Conservation (phyloP, 2,888 invertebrate genomes). For the Plebejus melissa region DNA sequence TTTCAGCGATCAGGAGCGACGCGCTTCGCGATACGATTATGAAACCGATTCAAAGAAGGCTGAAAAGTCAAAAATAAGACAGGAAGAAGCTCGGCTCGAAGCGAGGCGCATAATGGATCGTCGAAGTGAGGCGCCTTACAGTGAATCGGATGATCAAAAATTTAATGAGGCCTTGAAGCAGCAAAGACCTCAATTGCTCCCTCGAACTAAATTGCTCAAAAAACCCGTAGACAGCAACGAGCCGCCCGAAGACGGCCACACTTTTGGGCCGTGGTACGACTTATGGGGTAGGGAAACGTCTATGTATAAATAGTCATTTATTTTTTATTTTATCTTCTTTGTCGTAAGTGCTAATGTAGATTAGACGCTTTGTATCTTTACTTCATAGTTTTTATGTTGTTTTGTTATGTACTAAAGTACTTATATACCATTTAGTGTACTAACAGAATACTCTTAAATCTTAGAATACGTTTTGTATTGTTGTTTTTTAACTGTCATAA, state of each 20-base stretch:
- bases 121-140: conserved; percentile 66
- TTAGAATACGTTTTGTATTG: conserved; percentile 25
- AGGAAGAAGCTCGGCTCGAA: conserved; percentile 70
- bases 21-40: conserved; percentile 66
- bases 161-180: conserved; percentile 74
- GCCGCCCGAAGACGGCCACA: conserved; percentile 81
- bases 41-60: conserved; percentile 77
- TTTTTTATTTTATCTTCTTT: conserved; percentile 44
- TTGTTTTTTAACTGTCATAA: conserved; percentile 17
- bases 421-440: conserved; percentile 20
- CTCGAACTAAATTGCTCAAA: conserved; percentile 84
- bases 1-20: conserved; percentile 67
- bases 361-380: conserved; percentile 27
- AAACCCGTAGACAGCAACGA: conserved; percentile 71
- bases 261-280: conserved; percentile 94
- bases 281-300: conserved; percentile 89
- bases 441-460: conserved; percentile 26
- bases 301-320: conserved; percentile 73
- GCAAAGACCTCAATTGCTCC: conserved; percentile 80
- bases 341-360: conserved; percentile 24
- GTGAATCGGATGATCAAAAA: conserved; percentile 78
- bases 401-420: conserved; percentile 19
- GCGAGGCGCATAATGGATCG: conserved; percentile 63
- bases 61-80: conserved; percentile 71
- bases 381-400: conserved; percentile 28